Evolutionary conservation across 2,888 invertebrate species (phyloP).

Genomic region (Pemphredon lugubris): DNA sequence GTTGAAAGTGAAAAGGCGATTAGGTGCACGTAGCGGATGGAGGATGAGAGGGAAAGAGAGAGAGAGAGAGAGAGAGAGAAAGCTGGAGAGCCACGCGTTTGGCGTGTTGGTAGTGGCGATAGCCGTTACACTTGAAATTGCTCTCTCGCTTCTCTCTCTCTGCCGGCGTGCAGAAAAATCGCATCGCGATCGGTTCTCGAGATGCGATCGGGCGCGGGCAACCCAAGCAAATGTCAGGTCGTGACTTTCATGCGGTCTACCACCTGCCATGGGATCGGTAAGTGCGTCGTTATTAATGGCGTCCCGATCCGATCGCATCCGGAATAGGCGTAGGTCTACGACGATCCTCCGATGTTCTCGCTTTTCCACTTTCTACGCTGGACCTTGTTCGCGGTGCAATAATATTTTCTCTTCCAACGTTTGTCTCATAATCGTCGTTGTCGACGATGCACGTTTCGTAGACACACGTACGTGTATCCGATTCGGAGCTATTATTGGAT

Average conservation of each 20-base stretch:
- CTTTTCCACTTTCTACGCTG: slow-evolving; percentile 52
- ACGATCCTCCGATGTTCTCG: slow-evolving; percentile 44
- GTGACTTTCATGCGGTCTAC: slow-evolving; percentile 79
- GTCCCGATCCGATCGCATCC: slow-evolving; percentile 75
- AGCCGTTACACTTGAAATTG: slow-evolving; percentile 70
- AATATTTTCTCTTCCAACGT: neutral
- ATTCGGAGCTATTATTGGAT: neutral
- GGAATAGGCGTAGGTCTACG: slow-evolving; percentile 73
- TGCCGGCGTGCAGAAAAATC: slow-evolving; percentile 66
- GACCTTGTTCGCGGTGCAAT: slow-evolving; percentile 15
- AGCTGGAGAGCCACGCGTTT: slow-evolving; percentile 52
- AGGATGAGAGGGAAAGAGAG: slow-evolving; percentile 51
- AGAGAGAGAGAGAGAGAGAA: slow-evolving; percentile 47
- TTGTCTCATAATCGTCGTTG: slow-evolving; percentile 1
- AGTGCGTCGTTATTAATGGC: slow-evolving; percentile 79
- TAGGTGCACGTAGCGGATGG: too few relatives aligned
- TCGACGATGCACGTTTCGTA: neutral
- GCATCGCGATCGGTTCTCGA: slow-evolving; percentile 72
- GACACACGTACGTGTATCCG: neutral
- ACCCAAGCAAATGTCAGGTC: slow-evolving; percentile 79
- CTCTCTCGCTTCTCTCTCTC: slow-evolving; percentile 52
- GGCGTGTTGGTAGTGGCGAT: slow-evolving; percentile 51
- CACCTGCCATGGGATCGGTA: slow-evolving; percentile 78
- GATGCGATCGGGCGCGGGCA: slow-evolving; percentile 70
- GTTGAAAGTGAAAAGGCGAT: slow-evolving; percentile 63